Percentiles rank a stretch among this genome's conserved stretches.
Evolutionary conservation across 2,888 invertebrate species (phyloP).

Genomic region (Cryptophagus acutangulus): DNA sequence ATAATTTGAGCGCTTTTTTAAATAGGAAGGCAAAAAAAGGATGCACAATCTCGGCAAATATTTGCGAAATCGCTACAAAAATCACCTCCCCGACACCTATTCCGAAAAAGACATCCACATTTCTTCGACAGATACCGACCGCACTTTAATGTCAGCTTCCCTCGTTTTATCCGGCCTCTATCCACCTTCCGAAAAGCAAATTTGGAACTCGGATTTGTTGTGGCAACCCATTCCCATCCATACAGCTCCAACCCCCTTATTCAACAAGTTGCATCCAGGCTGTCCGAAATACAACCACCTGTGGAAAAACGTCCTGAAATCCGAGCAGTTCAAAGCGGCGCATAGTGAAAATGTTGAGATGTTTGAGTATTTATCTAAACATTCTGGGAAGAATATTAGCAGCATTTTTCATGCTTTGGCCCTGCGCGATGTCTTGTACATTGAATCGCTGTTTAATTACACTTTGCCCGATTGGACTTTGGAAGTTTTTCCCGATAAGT

Average conservation of each 20-base stretch:
- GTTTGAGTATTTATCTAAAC: conserved; percentile 58
- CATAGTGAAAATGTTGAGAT: conserved; percentile 55
- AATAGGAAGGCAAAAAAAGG: conserved; percentile 59
- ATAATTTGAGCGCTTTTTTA: conserved; percentile 9
- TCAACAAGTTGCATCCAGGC: conserved; percentile 55
- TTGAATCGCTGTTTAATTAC: conserved; percentile 60
- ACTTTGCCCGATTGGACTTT: conserved; percentile 36
- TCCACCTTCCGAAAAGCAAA: conserved; percentile 54
- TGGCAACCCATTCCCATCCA: conserved; percentile 79
- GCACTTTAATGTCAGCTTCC: conserved; percentile 82
- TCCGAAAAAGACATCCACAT: conserved; percentile 54
- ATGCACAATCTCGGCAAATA: conserved; percentile 50
- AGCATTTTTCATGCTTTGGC: conserved; percentile 26
- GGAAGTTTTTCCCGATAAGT: conserved; percentile 55
- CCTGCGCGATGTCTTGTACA: conserved; percentile 56
- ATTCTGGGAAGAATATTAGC: conserved; percentile 56
- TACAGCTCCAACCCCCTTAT: conserved; percentile 56
- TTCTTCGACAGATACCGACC: conserved; percentile 76
- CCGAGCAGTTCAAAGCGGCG: conserved; percentile 41
- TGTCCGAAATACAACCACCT: conserved; percentile 64
- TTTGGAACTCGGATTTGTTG: conserved; percentile 56
- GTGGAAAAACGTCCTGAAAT: conserved; percentile 47
- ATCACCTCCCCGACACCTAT: conserved; percentile 54
- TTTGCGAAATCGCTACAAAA: conserved; percentile 59
- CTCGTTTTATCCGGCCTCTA: conserved; percentile 72